These are phyloP conservation scores for Elephantulus edwardii DNA, from an alignment of 2,113 vertebrate species.

Conservation along the genomic window DNA sequence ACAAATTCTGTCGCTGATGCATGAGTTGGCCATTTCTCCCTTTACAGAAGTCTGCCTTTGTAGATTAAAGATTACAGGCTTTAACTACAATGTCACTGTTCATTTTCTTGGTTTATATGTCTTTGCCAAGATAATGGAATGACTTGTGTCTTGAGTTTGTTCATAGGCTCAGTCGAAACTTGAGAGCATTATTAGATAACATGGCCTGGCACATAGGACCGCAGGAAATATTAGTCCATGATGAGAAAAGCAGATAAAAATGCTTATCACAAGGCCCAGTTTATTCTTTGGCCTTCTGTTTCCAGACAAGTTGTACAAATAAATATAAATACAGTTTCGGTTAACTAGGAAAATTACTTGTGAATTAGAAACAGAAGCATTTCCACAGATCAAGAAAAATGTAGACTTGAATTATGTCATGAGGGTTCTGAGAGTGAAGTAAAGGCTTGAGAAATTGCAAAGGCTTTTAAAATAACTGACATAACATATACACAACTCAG, in stretches of 20 bases:
- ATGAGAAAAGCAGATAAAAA: background rate
- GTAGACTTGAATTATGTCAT: background rate
- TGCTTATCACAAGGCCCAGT: background rate
- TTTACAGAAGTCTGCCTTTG: background rate
- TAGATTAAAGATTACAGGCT: background rate
- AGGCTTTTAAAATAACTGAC: background rate
- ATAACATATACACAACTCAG: background rate
- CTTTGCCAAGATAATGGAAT: background rate
- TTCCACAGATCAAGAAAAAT: background rate
- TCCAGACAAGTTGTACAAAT: slow-evolving; percentile 27
- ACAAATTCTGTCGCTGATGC: background rate
- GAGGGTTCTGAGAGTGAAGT: background rate
- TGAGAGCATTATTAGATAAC: background rate
- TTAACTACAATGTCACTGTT: background rate
- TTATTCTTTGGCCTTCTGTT: slow-evolving; percentile 3
- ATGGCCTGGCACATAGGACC: background rate
- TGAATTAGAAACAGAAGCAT: slow-evolving; percentile 55
- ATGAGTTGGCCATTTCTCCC: background rate
- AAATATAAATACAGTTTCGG: slow-evolving; percentile 19
- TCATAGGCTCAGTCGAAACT: background rate
- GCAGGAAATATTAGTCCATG: background rate
- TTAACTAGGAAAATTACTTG: slow-evolving; percentile 28
- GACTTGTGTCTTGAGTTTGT: background rate
- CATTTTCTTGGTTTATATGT: background rate
- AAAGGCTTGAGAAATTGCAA: background rate